phyloP scores from a whole-genome alignment of 2,113 vertebrate species.

The Campylomormyrus tamandua region DNA sequence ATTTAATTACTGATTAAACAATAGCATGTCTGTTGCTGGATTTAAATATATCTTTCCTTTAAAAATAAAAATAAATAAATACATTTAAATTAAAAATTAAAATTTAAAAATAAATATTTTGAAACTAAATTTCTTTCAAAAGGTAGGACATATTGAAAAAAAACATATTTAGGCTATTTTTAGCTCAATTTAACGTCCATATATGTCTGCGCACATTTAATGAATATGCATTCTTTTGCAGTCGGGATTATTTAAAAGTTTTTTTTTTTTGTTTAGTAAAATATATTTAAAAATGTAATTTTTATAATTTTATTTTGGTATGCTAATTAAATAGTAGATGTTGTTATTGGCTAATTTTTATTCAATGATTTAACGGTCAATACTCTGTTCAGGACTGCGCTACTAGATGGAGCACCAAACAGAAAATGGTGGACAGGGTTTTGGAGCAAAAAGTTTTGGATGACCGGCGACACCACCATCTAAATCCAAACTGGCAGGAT shows the following conservation, averaged over 20 bases:
- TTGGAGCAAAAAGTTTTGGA: slow-evolving; percentile 25
- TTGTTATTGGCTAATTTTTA: slow-evolving; percentile 4
- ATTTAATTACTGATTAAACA: background rate
- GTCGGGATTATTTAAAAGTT: too few species aligned
- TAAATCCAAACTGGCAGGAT: slow-evolving; percentile 21
- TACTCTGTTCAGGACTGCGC: slow-evolving; percentile 4
- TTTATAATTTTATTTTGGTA: slow-evolving; percentile 1
- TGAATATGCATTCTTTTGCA: too few species aligned
- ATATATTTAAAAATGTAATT: slow-evolving; percentile 19
- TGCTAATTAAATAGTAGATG: slow-evolving; percentile 4
- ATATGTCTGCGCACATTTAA: too few species aligned
- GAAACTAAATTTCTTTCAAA: background rate
- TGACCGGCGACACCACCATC: slow-evolving; percentile 15
- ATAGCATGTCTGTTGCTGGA: background rate
- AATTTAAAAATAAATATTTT: background rate
- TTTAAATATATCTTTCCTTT: background rate
- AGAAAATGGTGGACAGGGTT: slow-evolving; percentile 25
- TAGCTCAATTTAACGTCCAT: too few species aligned
- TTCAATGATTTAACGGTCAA: background rate
- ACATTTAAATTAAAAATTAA: too few species aligned
- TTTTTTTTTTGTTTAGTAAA: too few species aligned
- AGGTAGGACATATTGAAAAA: too few species aligned
- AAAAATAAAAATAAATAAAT: too few species aligned
- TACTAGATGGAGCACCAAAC: slow-evolving; percentile 23
- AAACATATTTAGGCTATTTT: too few species aligned